Evolutionary conservation across 1,140 invertebrate species (phyloP), one percentile per base, ranked within the genome.

Genomic region (Atopsyche davidsoni): DNA sequence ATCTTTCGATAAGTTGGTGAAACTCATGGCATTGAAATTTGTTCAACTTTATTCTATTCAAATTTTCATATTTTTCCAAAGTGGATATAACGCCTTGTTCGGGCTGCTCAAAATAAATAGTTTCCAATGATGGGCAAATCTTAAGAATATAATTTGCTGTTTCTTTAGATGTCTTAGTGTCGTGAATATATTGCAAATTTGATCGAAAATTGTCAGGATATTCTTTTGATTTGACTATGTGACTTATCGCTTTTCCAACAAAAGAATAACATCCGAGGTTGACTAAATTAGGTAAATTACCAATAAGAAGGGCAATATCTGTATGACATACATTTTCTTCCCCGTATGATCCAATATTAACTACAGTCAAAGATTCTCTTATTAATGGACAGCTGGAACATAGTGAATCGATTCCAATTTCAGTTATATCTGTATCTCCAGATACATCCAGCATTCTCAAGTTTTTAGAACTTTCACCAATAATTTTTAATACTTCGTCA

Each of bases 331-430:
- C 72, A 55, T 80, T 77, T 62, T 77, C 75, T 60, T 82, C 80
- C 0, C 81, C 80, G 22, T 75, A 81, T 65, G 75, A 78, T 17
- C 81, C 81, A 51, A 83, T 78, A 51, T 80, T 78, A 11, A 83
- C 67, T 11, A 81, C 69, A 2, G 74, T 75, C 18, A 83, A 58
- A 18, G 67, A 73, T n/a, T 75, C 69, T 45, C 70, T 72, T 42
- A 70, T 67, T 16, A 69, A 65, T 9, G 66, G 65, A 18, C 69
- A 69, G 0, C 75, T 71, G n/a, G 60, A 67, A 9, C 75, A 59
- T 60, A 79, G 66, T 0, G 66, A 65, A 53, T 78, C 73, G 11
- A 79, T 75, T 32, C 77, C 77, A 22, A 76, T 79, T 59, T 79
- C 77, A 2, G 77, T 79, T 22, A 79, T 76, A 59, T 79, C 77